Percentiles rank a stretch among this genome's conserved stretches.
Conservation (phyloP, 2,797 vertebrate species). For the Telmatherina bonti region DNA sequence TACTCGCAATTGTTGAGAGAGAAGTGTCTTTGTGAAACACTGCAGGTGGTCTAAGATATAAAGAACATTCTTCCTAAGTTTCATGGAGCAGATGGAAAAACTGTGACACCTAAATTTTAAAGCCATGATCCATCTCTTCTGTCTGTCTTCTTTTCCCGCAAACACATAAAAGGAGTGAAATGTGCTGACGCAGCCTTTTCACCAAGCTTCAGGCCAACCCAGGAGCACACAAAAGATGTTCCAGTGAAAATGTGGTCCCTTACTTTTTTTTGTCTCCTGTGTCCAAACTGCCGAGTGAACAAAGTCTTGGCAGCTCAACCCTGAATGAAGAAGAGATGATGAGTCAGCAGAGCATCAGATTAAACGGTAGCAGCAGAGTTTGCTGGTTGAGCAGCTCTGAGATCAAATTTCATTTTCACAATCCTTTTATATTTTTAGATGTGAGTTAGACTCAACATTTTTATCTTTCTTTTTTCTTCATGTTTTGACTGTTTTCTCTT, state of each 20-base stretch:
- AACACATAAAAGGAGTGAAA: conserved; percentile 76
- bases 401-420: conserved; percentile 4
- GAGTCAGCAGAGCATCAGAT: conserved; percentile 68
- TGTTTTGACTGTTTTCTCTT: background rate
- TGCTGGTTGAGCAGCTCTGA: conserved; percentile 32
- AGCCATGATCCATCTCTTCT: conserved; percentile 45
- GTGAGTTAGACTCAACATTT: background rate
- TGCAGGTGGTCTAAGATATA: background rate
- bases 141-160: conserved; percentile 44
- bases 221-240: conserved; percentile 69
- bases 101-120: conserved; percentile 24
- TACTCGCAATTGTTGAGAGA: background rate
- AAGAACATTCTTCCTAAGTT: background rate
- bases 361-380: conserved; percentile 54
- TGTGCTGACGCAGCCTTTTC: conserved; percentile 76
- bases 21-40: background rate
- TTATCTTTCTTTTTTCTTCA: background rate
- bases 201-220: conserved; percentile 53
- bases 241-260: conserved; percentile 63
- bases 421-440: background rate
- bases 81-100: conserved; percentile 6
- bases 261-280: conserved; percentile 32
- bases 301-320: conserved; percentile 60
- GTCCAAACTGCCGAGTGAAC: conserved; percentile 44
- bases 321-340: conserved; percentile 69